These are phyloP conservation scores for Agrotis ipsilon DNA, from an alignment of 2,888 invertebrate genomes.

Conservation along the genomic window DNA sequence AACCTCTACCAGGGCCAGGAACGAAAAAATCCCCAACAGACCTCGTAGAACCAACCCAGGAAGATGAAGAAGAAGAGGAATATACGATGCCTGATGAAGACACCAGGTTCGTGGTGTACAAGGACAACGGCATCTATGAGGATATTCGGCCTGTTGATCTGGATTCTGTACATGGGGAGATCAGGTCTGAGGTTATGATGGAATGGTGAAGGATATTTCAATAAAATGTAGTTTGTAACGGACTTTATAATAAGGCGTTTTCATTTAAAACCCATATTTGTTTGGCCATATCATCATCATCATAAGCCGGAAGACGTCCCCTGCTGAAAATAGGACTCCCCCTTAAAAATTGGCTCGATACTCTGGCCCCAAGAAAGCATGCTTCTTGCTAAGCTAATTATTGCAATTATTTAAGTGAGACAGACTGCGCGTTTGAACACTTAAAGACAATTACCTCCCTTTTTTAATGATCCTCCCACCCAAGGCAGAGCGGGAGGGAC, in stretches of 20 bases:
- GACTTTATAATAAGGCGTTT: too few relatives aligned
- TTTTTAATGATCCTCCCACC: too few relatives aligned
- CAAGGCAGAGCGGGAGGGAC: too few relatives aligned
- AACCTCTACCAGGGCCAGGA: not conserved
- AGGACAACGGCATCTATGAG: conserved; percentile 34
- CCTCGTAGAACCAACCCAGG: not conserved
- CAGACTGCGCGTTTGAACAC: too few relatives aligned
- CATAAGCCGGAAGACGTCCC: too few relatives aligned
- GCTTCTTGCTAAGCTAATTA: too few relatives aligned
- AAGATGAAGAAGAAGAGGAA: conserved; percentile 40
- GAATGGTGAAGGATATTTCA: conserved; percentile 27
- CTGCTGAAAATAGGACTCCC: too few relatives aligned
- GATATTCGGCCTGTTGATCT: conserved; percentile 51
- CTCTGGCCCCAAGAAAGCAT: too few relatives aligned
- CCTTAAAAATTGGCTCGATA: too few relatives aligned
- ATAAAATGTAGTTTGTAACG: not conserved
- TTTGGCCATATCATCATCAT: too few relatives aligned
- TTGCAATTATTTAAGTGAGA: too few relatives aligned
- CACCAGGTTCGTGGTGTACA: conserved; percentile 48
- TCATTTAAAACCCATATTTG: too few relatives aligned
- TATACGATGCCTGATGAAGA: conserved; percentile 32
- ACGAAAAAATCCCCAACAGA: not conserved
- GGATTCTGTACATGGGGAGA: conserved; percentile 48
- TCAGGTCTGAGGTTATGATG: conserved; percentile 37
- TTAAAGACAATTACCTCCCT: not conserved